Percentiles rank a stretch among this genome's conserved stretches.
Evolutionary conservation across 2,797 vertebrate genomes (phyloP).

Genomic region (Leptoclinus maculatus): DNA sequence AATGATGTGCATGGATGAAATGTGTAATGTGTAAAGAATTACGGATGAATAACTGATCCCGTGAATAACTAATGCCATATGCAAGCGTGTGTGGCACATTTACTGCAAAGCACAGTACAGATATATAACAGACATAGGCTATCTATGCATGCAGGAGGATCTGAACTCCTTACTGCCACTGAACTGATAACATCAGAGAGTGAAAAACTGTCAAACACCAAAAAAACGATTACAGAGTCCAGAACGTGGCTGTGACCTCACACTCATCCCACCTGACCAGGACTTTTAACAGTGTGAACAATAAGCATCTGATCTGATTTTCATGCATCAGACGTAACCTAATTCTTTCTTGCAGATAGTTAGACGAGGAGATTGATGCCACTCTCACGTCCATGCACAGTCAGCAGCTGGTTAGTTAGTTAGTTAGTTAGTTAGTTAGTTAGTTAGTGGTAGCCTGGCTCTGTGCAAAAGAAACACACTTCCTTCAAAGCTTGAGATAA

Average conservation of each 20-base stretch:
- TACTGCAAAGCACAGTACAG: neutral
- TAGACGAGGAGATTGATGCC: too few relatives aligned
- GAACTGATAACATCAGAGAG: conserved; percentile 5
- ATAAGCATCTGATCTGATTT: conserved; percentile 42
- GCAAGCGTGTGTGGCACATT: conserved; percentile 1
- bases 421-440: too few relatives aligned
- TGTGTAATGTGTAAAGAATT: conserved; percentile 8
- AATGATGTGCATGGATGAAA: conserved; percentile 1
- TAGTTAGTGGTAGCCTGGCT: too few relatives aligned
- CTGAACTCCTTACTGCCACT: neutral
- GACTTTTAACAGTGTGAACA: conserved; percentile 1
- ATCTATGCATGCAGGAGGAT: neutral
- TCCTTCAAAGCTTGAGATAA: neutral
- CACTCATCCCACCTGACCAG: conserved; percentile 3
- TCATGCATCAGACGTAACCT: neutral
- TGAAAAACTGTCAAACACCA: conserved; percentile 19
- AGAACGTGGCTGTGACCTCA: neutral
- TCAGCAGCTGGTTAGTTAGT: too few relatives aligned
- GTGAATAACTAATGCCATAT: conserved; percentile 12
- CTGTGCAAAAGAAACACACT: neutral
- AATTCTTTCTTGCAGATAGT: too few relatives aligned
- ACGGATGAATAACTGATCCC: conserved; percentile 13
- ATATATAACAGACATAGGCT: neutral
- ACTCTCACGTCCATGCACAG: too few relatives aligned
- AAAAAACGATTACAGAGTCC: conserved; percentile 30